Percentiles rank a stretch among this genome's conserved stretches.
These are phyloP conservation scores for Synaphobranchus kaupii DNA, from an alignment of 2,797 vertebrate genomes.

Conservation along the genomic window DNA sequence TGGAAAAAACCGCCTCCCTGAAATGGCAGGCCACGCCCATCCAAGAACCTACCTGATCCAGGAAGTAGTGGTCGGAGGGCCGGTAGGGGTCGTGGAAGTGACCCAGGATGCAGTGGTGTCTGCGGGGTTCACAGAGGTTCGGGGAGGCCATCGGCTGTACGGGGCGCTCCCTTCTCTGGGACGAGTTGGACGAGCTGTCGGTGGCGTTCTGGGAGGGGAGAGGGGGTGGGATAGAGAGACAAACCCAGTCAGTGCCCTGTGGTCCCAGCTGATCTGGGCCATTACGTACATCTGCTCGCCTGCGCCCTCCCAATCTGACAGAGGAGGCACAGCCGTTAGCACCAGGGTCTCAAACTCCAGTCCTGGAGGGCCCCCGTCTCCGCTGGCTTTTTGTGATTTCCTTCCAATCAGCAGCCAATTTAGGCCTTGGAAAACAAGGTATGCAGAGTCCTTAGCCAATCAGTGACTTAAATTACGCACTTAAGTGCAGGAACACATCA, in stretches of 20 bases:
- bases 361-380: no score
- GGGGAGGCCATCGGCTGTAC: conserved; percentile 78
- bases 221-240: neutral
- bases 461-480: no score
- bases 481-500: no score
- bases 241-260: neutral
- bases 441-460: no score
- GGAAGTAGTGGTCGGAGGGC: conserved; percentile 81
- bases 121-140: conserved; percentile 80
- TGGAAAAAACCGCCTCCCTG: no score
- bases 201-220: conserved; percentile 81
- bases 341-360: no score
- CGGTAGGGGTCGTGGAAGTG: conserved; percentile 83
- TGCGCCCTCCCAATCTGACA: no score
- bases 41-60: conserved; percentile 79
- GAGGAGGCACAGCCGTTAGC: no score
- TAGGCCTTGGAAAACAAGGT: no score
- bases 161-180: conserved; percentile 85
- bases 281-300: no score
- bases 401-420: no score
- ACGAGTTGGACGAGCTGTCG: conserved; percentile 97
- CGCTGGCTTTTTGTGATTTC: no score
- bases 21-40: neutral
- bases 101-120: conserved; percentile 85
- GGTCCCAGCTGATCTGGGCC: neutral